These are phyloP conservation scores for Euphonia xanthogaster DNA, from an alignment of 2,797 vertebrate species.

Conservation along the genomic window DNA sequence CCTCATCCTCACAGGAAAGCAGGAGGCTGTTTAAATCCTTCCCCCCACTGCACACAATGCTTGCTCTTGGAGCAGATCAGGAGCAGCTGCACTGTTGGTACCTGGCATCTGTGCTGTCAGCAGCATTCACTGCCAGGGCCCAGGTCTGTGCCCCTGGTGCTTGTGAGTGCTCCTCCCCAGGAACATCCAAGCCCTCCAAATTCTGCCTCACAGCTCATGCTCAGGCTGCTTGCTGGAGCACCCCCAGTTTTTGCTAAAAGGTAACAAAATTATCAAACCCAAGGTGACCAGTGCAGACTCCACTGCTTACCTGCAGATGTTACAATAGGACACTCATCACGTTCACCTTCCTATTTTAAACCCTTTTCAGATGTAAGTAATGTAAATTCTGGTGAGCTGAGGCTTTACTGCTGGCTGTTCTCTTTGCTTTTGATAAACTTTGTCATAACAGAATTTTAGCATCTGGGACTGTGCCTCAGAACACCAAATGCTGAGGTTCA, in stretches of 20 bases:
- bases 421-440: background rate
- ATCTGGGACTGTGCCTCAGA: background rate
- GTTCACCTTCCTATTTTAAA: background rate
- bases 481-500: background rate
- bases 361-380: background rate
- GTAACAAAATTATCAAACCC: background rate
- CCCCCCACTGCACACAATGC: background rate
- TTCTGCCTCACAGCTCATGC: background rate
- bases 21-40: background rate
- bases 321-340: background rate
- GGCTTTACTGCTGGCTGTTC: background rate
- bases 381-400: background rate
- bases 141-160: background rate
- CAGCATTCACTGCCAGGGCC: background rate
- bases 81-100: background rate
- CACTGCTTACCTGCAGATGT: background rate
- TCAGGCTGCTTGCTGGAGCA: background rate
- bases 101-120: background rate
- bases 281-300: background rate
- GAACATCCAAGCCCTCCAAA: background rate
- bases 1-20: background rate
- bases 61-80: background rate
- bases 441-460: background rate
- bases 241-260: background rate
- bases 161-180: background rate